Conservation (phyloP, 2,888 invertebrate genomes). For the Apomyelois bistriatella region DNA sequence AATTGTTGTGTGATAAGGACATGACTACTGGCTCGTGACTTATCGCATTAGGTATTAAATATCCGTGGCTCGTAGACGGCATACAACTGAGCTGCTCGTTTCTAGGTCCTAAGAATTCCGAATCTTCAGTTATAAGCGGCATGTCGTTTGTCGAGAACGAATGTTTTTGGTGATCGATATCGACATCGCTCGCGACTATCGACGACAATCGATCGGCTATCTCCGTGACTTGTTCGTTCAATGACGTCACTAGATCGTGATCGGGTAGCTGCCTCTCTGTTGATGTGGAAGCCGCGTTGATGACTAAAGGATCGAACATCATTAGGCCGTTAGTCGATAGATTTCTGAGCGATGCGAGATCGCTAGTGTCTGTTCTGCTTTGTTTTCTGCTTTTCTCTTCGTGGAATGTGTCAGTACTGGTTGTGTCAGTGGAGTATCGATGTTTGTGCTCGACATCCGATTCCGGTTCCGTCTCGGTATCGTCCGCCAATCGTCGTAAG, state of each 20-base stretch:
- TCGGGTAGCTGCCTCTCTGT: slow-evolving; percentile 63
- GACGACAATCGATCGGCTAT: slow-evolving; percentile 70
- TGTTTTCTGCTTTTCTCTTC: slow-evolving; percentile 14
- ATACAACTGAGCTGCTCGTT: slow-evolving; percentile 72
- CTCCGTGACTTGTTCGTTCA: slow-evolving; percentile 74
- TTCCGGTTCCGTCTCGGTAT: slow-evolving; percentile 37
- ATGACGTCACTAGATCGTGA: slow-evolving; percentile 66
- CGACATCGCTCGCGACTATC: slow-evolving; percentile 57
- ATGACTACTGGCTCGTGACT: slow-evolving; percentile 79
- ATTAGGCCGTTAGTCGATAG: slow-evolving; percentile 70
- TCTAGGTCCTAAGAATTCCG: slow-evolving; percentile 49
- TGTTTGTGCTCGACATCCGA: slow-evolving; percentile 34
- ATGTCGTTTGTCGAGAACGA: slow-evolving; percentile 71
- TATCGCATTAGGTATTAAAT: slow-evolving; percentile 82
- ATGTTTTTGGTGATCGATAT: slow-evolving; percentile 62
- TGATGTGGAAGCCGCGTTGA: slow-evolving; percentile 60
- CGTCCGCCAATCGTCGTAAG: slow-evolving; percentile 52
- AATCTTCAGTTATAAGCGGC: slow-evolving; percentile 54
- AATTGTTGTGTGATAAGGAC: slow-evolving; percentile 72
- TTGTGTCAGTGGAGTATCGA: slow-evolving; percentile 38
- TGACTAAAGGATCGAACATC: slow-evolving; percentile 74
- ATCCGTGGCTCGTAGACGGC: slow-evolving; percentile 83
- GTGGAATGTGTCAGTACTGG: slow-evolving; percentile 47
- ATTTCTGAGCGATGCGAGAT: slow-evolving; percentile 62
- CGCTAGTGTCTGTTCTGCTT: slow-evolving; percentile 48